Evolutionary conservation across 2,113 vertebrate genomes (phyloP).

Genomic region (Etheostoma spectabile): DNA sequence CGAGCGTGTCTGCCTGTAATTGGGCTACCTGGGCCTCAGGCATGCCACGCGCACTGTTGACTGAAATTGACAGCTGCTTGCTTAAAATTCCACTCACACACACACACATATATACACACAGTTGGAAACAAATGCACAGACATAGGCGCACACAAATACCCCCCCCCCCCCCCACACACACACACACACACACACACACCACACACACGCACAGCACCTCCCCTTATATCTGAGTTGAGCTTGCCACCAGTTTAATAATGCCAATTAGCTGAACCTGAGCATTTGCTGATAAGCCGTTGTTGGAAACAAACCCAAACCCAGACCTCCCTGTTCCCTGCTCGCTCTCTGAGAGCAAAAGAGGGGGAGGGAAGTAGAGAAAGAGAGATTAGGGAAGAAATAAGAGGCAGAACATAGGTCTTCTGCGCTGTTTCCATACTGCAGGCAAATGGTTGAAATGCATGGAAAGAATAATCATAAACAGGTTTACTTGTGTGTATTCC

Average conservation of each 20-base stretch:
- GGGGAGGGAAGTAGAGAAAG: background rate
- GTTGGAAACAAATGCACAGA: slow-evolving; percentile 46
- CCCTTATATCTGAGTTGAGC: slow-evolving; percentile 59
- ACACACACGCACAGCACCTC: slow-evolving; percentile 18
- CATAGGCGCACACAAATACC: slow-evolving; percentile 35
- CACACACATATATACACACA: slow-evolving; percentile 37
- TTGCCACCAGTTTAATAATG: slow-evolving; percentile 76
- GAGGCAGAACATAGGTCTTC: slow-evolving; percentile 14
- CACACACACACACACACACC: too few relatives aligned
- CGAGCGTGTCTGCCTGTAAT: slow-evolving; percentile 77
- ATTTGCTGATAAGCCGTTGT: slow-evolving; percentile 72
- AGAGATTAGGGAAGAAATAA: slow-evolving; percentile 28
- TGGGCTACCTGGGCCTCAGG: slow-evolving; percentile 79
- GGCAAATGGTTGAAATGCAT: slow-evolving; percentile 8
- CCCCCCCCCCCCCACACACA: too few relatives aligned
- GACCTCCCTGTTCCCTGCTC: slow-evolving; percentile 44
- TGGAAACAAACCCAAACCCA: slow-evolving; percentile 63
- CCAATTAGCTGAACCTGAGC: slow-evolving; percentile 81
- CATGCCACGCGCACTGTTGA: slow-evolving; percentile 69
- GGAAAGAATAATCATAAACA: slow-evolving; percentile 21
- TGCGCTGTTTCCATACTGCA: background rate
- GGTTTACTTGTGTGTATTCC: background rate
- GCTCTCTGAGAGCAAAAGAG: background rate
- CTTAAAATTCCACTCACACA: slow-evolving; percentile 74
- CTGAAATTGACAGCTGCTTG: slow-evolving; percentile 82